Evolutionary conservation across 2,797 vertebrate genomes (phyloP).

Genomic region (Manis javanica): DNA sequence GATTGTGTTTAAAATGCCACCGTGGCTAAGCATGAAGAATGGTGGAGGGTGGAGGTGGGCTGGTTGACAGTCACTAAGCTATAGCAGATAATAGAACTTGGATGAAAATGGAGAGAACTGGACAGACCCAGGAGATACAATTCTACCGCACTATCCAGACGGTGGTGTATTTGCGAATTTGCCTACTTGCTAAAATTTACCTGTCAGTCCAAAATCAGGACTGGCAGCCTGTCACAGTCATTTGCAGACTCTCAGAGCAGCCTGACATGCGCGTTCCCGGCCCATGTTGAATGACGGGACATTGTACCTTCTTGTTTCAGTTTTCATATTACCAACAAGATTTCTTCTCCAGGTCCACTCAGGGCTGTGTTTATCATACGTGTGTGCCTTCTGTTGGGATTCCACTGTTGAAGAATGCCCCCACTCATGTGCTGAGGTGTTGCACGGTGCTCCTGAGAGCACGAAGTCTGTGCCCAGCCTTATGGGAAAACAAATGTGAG

Average conservation of each 20-base stretch:
- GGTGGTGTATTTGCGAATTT: background rate
- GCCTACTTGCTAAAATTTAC: background rate
- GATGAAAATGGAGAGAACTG: background rate
- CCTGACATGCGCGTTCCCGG: background rate
- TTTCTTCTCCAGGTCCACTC: background rate
- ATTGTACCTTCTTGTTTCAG: background rate
- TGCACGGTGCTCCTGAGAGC: background rate
- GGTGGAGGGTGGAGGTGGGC: background rate
- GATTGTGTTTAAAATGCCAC: background rate
- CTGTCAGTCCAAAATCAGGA: background rate
- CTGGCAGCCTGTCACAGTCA: background rate
- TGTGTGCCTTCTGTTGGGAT: background rate
- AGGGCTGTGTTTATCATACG: background rate
- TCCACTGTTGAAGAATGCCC: background rate
- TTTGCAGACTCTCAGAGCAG: no score
- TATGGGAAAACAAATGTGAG: background rate
- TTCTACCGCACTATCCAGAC: background rate
- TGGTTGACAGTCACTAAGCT: background rate
- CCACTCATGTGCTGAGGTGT: background rate
- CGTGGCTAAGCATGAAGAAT: background rate
- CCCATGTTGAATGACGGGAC: background rate
- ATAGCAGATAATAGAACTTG: background rate
- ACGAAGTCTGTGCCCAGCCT: background rate
- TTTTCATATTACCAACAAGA: background rate
- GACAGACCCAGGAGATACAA: background rate